Evolutionary conservation across 2,113 vertebrate species (phyloP).

Genomic region (Leptosomus discolor): DNA sequence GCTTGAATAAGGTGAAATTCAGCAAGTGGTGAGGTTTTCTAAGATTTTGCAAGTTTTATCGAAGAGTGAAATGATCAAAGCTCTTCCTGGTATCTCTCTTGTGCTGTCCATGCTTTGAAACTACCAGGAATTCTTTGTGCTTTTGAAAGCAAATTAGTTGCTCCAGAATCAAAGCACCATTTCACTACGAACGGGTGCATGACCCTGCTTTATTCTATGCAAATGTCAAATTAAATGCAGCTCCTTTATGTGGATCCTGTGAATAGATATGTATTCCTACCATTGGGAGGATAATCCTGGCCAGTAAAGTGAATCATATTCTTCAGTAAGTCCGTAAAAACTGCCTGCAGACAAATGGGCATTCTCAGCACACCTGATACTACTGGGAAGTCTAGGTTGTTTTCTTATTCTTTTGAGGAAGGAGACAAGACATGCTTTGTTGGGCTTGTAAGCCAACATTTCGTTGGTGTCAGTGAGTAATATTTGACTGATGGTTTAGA

Average conservation of each 20-base stretch:
- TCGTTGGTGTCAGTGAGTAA: neutral
- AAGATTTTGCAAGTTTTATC: neutral
- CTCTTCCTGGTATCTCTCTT: neutral
- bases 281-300: neutral
- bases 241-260: neutral
- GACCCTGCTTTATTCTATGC: neutral
- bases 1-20: neutral
- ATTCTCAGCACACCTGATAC: neutral
- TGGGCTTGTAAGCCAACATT: neutral
- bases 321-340: neutral
- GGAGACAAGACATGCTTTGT: neutral
- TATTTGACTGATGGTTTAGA: conserved; percentile 1
- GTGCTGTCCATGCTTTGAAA: neutral
- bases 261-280: neutral
- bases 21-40: neutral
- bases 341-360: neutral
- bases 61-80: neutral
- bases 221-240: neutral
- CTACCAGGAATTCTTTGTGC: neutral
- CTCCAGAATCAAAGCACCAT: neutral
- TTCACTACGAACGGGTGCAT: neutral
- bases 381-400: neutral
- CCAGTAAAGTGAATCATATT: neutral
- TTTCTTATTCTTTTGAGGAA: neutral
- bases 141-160: neutral